Evolutionary conservation across 2,797 vertebrate genomes (phyloP).

Genomic region (Propithecus perrieri): DNA sequence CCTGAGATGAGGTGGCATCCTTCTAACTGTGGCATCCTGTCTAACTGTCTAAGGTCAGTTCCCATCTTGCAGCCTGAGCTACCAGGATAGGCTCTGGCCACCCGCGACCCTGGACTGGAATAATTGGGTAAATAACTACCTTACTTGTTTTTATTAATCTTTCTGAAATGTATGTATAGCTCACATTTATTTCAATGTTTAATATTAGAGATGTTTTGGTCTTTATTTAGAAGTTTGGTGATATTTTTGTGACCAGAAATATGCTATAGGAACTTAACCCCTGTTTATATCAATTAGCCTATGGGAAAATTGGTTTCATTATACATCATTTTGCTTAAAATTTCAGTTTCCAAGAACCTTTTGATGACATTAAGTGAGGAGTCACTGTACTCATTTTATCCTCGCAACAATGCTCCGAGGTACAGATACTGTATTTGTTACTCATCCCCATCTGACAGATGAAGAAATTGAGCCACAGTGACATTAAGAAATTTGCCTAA

Average conservation of each 20-base stretch:
- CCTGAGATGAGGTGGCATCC: accelerated
- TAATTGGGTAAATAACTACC: background rate
- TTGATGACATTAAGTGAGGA: background rate
- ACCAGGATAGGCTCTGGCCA: background rate
- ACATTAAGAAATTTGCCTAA: background rate
- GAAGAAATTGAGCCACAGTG: background rate
- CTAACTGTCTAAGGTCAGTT: background rate
- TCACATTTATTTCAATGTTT: background rate
- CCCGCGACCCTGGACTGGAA: background rate
- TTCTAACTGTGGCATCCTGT: too few species aligned
- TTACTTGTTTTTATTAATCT: background rate
- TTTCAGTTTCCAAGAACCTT: background rate
- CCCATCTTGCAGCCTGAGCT: background rate
- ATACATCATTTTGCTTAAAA: background rate
- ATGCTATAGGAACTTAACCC: background rate
- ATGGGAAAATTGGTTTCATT: background rate
- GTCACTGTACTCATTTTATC: background rate
- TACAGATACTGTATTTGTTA: background rate
- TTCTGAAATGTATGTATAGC: background rate
- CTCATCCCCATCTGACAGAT: background rate
- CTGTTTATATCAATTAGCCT: background rate
- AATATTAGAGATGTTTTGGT: background rate
- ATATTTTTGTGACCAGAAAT: background rate
- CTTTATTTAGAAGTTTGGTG: background rate
- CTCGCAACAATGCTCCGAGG: background rate